These are phyloP conservation scores for Drosophila ogumai DNA, from an alignment of 1,140 invertebrate species.

Conservation along the genomic window DNA sequence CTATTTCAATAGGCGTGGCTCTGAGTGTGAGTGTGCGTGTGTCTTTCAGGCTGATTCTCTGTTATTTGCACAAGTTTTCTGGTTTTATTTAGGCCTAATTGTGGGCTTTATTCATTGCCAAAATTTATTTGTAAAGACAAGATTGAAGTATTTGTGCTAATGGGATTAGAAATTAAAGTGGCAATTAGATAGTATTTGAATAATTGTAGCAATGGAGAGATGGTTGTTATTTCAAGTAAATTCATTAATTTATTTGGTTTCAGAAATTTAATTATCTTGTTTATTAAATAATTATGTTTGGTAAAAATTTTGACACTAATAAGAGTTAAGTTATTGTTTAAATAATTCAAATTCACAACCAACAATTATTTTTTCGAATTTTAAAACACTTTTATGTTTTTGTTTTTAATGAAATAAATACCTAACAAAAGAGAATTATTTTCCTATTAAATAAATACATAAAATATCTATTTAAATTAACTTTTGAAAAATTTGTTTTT, in stretches of 20 bases:
- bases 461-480: background rate
- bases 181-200: background rate
- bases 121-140: slow-evolving; percentile 5
- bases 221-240: background rate
- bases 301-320: background rate
- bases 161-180: slow-evolving; percentile 10
- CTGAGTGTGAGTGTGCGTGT: background rate
- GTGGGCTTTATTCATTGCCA: slow-evolving; percentile 6
- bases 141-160: slow-evolving; percentile 14
- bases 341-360: background rate
- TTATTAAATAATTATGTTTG: no score
- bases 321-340: background rate
- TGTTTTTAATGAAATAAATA: background rate
- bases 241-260: slow-evolving; percentile 6
- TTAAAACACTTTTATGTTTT: background rate
- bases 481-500: background rate
- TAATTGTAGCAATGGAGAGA: background rate
- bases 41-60: slow-evolving; percentile 39
- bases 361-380: background rate
- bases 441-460: background rate
- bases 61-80: slow-evolving; percentile 51
- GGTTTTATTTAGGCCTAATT: slow-evolving; percentile 20
- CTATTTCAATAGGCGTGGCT: slow-evolving; percentile 48
- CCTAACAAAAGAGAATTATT: background rate
- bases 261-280: background rate